Evolutionary conservation across 2,797 vertebrate species (phyloP), one percentile per base, ranked within the genome.

Genomic region (Garrulus glandarius): DNA sequence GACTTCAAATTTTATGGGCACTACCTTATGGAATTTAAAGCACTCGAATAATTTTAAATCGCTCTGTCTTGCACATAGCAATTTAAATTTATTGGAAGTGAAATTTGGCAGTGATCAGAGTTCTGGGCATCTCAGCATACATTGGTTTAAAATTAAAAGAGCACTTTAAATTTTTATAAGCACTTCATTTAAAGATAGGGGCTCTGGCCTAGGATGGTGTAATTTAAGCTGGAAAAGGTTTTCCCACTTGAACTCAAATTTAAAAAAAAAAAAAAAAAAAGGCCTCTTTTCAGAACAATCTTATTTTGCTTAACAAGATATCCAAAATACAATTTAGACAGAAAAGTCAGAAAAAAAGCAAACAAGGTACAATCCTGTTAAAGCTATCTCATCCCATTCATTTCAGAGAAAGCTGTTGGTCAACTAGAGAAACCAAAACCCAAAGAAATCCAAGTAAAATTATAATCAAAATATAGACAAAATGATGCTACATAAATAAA

Each of bases 51-150:
- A 97, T 97, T 97, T 96, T 92, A 97, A 97, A 97, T 94, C 26
- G 72, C 80, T 97, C 92, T 94, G 63, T 85, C 89, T 81, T 97
- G 89, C 88, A 97, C 86, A 97, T 96, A 96, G 92, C 95, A 96
- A 97, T 98, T 97, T 95, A 97, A 95, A 97, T 97, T 96, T 97
- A 98, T 96, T 97, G 96, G 84, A 96, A 97, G 84, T n/a, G 44
- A 97, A 97, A 97, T 97, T 93, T 97, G 82, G 94, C 97, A 96
- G 89, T n/a, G 56, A 94, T 95, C 92, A 88, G 72, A 12, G 89
- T 95, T 97, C 96, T 97, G 95, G 93, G 79, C 95, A 97, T 94
- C 75, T 83, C 72, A 95, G 77, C 84, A 94, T 59, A 87, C 87
- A 93, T 43, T 68, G 68, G 70, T 87, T 97, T 92, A 95, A 97